These are phyloP conservation scores for Watsonalla cultraria DNA, from an alignment of 2,888 invertebrate species.

Conservation along the genomic window DNA sequence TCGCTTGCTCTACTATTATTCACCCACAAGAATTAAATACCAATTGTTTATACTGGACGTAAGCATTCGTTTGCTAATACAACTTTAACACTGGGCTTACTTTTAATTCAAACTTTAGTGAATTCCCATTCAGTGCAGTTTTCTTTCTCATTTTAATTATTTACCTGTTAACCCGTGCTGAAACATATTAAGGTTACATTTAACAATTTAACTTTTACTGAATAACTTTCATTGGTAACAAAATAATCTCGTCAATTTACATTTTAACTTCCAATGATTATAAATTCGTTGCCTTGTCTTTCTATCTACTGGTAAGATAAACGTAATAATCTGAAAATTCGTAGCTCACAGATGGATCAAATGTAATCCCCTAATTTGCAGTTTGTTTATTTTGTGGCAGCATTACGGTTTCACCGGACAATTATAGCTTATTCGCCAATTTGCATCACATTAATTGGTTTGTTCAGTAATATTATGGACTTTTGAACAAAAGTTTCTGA, in stretches of 20 bases:
- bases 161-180: too few relatives aligned
- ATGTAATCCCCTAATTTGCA: slow-evolving; percentile 30
- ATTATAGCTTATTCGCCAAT: slow-evolving; percentile 48
- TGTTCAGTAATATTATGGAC: slow-evolving; percentile 27
- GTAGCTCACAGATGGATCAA: slow-evolving; percentile 21
- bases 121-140: too few relatives aligned
- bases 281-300: too few relatives aligned
- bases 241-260: too few relatives aligned
- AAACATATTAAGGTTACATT: too few relatives aligned
- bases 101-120: neutral
- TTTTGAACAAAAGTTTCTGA: slow-evolving; percentile 7
- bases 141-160: too few relatives aligned
- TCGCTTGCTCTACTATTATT: slow-evolving; percentile 3
- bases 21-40: slow-evolving; percentile 1
- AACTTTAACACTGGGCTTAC: neutral
- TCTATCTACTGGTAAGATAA: neutral
- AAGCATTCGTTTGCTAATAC: neutral
- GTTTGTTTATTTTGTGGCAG: slow-evolving; percentile 37
- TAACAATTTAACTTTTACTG: too few relatives aligned
- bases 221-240: too few relatives aligned
- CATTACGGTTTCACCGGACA: slow-evolving; percentile 24
- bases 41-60: slow-evolving; percentile 3
- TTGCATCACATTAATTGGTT: slow-evolving; percentile 44
- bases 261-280: too few relatives aligned
- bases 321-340: slow-evolving; percentile 17